Conservation (phyloP, 2,888 invertebrate genomes). For the Andrena fulva region DNA sequence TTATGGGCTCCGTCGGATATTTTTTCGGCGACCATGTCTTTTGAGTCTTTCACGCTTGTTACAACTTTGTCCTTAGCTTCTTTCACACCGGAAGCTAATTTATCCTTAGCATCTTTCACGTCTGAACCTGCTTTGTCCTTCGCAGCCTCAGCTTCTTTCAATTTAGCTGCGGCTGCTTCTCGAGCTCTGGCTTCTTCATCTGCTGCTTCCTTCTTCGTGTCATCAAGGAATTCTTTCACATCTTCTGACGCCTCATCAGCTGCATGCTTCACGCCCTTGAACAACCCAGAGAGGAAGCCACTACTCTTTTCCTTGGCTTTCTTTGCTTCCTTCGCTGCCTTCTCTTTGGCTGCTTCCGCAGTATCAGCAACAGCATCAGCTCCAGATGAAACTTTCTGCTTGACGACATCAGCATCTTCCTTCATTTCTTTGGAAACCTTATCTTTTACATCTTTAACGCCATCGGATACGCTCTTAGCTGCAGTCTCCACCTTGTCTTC, state of each 20-base stretch:
- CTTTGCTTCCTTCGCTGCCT: constrained; percentile 68
- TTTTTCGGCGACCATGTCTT: constrained; percentile 48
- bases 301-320: constrained; percentile 73
- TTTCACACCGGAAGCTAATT: constrained; percentile 37
- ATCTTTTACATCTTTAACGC: constrained; percentile 27
- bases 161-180: constrained; percentile 53
- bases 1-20: constrained; percentile 76
- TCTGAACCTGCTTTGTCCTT: constrained; percentile 43
- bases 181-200: constrained; percentile 63
- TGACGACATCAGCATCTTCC: constrained; percentile 60
- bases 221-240: constrained; percentile 70
- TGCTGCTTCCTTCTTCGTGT: constrained; percentile 68
- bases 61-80: constrained; percentile 59
- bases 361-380: constrained; percentile 78
- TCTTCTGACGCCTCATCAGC: constrained; percentile 67
- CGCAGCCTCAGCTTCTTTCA: constrained; percentile 38
- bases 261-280: constrained; percentile 74
- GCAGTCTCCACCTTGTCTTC: constrained; percentile 49
- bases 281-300: constrained; percentile 73
- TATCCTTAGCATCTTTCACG: constrained; percentile 41
- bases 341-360: constrained; percentile 82
- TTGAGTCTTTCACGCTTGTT: constrained; percentile 49
- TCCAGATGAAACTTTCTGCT: constrained; percentile 61
- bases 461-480: constrained; percentile 52
- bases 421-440: constrained; percentile 63